Evolutionary conservation across 2,113 vertebrate species (phyloP).

Genomic region (Dendropsophus ebraccatus): DNA sequence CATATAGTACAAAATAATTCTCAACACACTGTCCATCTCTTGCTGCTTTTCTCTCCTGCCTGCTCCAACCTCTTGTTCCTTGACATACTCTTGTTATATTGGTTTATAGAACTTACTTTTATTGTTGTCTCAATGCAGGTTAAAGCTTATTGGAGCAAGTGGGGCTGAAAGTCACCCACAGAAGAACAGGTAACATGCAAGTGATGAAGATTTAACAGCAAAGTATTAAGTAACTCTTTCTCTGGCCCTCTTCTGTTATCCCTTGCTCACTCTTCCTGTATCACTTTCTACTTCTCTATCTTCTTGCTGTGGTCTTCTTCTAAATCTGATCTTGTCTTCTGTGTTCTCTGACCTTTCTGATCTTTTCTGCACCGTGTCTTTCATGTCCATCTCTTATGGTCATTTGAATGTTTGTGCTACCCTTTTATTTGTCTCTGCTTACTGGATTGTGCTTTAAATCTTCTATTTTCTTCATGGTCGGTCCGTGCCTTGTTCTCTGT

Average conservation of each 20-base stretch:
- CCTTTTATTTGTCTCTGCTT: background rate
- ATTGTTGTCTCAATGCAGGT: slow-evolving; percentile 54
- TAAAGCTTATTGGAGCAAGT: slow-evolving; percentile 59
- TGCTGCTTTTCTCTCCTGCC: background rate
- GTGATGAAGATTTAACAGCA: background rate
- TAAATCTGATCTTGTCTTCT: background rate
- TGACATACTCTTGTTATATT: background rate
- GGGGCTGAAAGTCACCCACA: slow-evolving; percentile 49
- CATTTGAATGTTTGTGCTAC: background rate
- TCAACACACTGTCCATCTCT: background rate
- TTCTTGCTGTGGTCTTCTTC: slow-evolving; percentile 43
- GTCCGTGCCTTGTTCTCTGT: slow-evolving; percentile 8
- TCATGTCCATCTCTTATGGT: background rate
- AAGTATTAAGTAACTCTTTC: slow-evolving; percentile 56
- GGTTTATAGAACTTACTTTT: background rate
- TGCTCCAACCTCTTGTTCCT: background rate
- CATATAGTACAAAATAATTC: background rate
- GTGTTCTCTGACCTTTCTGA: background rate
- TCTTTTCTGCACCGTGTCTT: background rate
- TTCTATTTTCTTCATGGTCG: background rate
- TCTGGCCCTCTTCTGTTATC: slow-evolving; percentile 48
- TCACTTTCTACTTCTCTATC: slow-evolving; percentile 47
- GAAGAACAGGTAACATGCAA: slow-evolving; percentile 58
- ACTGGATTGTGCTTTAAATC: background rate
- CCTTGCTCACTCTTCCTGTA: slow-evolving; percentile 49